These are phyloP conservation scores for Anthophora plumipes DNA, from an alignment of 2,888 invertebrate genomes.

Conservation along the genomic window DNA sequence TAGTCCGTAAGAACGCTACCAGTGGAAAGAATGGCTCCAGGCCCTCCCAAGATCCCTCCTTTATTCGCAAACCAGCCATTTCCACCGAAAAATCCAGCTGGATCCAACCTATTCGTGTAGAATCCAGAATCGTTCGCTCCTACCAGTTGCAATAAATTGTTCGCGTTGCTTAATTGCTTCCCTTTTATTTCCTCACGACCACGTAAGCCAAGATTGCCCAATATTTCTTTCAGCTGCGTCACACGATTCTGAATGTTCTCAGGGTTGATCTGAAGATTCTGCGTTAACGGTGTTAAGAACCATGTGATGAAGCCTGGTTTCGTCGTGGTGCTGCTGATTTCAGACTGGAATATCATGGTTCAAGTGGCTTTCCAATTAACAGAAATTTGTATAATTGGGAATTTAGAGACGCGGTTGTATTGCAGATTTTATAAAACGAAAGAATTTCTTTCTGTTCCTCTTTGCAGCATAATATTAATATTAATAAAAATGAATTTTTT, in stretches of 20 bases:
- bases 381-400: background rate
- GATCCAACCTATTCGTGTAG: slow-evolving; percentile 74
- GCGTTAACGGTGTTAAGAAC: slow-evolving; percentile 71
- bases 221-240: slow-evolving; percentile 62
- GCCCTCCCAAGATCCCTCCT: slow-evolving; percentile 79
- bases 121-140: slow-evolving; percentile 74
- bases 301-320: slow-evolving; percentile 49
- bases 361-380: too few species aligned
- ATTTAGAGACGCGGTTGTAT: background rate
- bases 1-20: slow-evolving; percentile 80
- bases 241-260: slow-evolving; percentile 74
- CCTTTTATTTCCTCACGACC: slow-evolving; percentile 46
- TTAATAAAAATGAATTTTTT: too few species aligned
- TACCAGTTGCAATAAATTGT: slow-evolving; percentile 69
- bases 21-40: slow-evolving; percentile 79
- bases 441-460: too few species aligned
- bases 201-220: slow-evolving; percentile 63
- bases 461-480: too few species aligned
- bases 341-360: slow-evolving; percentile 12
- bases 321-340: slow-evolving; percentile 1
- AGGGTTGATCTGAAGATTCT: slow-evolving; percentile 75
- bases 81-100: slow-evolving; percentile 78
- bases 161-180: slow-evolving; percentile 68
- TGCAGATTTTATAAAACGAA: too few species aligned
- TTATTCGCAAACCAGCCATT: slow-evolving; percentile 81